Conservation (phyloP, 2,113 vertebrate species). For the Thamnaconus septentrionalis region DNA sequence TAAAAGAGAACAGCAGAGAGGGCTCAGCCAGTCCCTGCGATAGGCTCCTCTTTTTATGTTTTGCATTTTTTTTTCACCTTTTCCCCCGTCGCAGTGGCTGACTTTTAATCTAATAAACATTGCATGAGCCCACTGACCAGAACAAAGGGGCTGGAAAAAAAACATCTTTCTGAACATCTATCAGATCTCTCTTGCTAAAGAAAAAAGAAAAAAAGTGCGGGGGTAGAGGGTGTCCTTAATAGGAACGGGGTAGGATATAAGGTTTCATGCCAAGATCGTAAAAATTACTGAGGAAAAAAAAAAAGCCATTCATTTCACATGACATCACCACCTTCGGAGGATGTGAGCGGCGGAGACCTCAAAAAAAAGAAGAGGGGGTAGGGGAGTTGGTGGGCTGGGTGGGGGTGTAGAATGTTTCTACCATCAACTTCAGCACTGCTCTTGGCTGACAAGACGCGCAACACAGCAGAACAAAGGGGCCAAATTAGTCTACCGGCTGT, state of each 20-base stretch:
- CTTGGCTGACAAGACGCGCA: conserved; percentile 49
- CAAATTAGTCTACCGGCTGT: conserved; percentile 31
- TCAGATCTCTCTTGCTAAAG: conserved; percentile 70
- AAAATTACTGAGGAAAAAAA: conserved; percentile 75
- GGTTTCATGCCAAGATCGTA: conserved; percentile 75
- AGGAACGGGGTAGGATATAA: conserved; percentile 62
- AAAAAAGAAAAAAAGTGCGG: conserved; percentile 6
- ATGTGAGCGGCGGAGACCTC: conserved; percentile 60
- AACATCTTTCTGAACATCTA: conserved; percentile 70
- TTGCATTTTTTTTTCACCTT: conserved; percentile 57
- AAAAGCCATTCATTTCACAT: conserved; percentile 75
- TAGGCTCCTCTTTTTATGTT: conserved; percentile 63
- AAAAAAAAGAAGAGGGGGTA: conserved; percentile 14
- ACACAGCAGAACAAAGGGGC: conserved; percentile 41
- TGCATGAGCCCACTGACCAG: conserved; percentile 70
- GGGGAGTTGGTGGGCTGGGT: neutral
- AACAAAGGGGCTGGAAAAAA: conserved; percentile 54
- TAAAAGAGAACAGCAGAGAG: conserved; percentile 67
- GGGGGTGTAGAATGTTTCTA: conserved; percentile 60
- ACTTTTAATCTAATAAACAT: conserved; percentile 79
- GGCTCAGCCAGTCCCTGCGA: conserved; percentile 28
- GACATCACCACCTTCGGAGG: conserved; percentile 72
- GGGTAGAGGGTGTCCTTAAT: conserved; percentile 49
- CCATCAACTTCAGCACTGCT: conserved; percentile 31
- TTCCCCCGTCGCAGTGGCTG: conserved; percentile 66